Base-by-base conservation (phyloP, 2,113 vertebrate species). In the Sinocyclocheilus anophthalmus region DNA sequence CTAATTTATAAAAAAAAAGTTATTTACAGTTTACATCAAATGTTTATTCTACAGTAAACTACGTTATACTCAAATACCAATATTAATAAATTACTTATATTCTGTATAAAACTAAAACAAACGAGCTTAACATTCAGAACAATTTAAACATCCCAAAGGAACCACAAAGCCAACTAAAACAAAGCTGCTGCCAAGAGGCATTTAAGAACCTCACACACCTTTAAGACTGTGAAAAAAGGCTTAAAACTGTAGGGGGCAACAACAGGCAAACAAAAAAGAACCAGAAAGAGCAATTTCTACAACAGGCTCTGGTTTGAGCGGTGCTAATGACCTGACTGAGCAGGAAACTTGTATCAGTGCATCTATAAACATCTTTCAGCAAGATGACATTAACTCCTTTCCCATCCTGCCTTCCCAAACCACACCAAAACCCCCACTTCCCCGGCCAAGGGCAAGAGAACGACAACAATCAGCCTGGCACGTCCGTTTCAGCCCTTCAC, bases 281-380 rank as follows among this genome's bases (percentile, higher is more conserved):
- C 14, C 0, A 26, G 11, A 26, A 18, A 7, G 0, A n/a, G 20
- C 3, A 2, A n/a, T 73, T 73, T 45, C 9, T 73, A 42, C 39
- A 42, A 45, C 39, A n/a, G 10, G 4, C 70, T 45, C 9, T 2
- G 3, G 7, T 69, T 24, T 48, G 3, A 77, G 48, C n/a, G 0
- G 24, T 1, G 48, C 48, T 55, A 55, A 55, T 77, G 76, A 77
- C 16, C 73, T 7, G 57, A 20, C 48, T 1, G 26, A 33, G 24
- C 20, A 76, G 39, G 53, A 76, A 86, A 84, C 37, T 53, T 48
- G 37, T 33, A 85, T 69, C 69, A 85, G 30, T 18, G 13, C 24
- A 69, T 85, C 84, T 85, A 70, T 79, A 63, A 67, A 85, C 72
- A 89, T 85, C 88, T 85, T 85, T 89, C 86, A 83, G 63, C 83